These are phyloP conservation scores for Furcula furcula DNA, from an alignment of 2,888 invertebrate genomes.

Conservation along the genomic window DNA sequence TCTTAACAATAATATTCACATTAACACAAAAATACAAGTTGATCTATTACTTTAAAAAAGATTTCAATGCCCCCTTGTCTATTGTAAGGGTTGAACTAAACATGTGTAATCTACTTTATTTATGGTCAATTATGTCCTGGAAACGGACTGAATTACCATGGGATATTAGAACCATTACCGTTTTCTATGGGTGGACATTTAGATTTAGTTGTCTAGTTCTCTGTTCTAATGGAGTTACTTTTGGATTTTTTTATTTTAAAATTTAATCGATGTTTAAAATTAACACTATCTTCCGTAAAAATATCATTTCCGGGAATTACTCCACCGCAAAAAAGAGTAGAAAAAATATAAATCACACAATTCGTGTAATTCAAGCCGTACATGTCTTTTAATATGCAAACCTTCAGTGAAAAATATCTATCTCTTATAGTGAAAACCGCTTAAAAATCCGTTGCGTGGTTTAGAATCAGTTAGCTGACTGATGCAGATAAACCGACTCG, in stretches of 20 bases:
- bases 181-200: constrained; percentile 47
- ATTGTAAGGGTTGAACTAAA: constrained; percentile 54
- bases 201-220: constrained; percentile 58
- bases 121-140: constrained; percentile 77
- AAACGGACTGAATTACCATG: constrained; percentile 57
- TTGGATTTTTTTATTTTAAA: neutral
- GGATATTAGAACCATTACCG: constrained; percentile 51
- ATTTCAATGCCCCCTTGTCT: constrained; percentile 33
- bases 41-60: constrained; percentile 23
- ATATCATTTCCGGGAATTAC: too few species aligned
- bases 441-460: too few species aligned
- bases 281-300: too few species aligned
- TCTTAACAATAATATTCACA: constrained; percentile 22
- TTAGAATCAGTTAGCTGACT: too few species aligned
- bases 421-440: too few species aligned
- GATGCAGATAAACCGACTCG: too few species aligned
- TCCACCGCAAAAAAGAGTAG: too few species aligned
- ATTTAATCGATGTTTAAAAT: neutral
- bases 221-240: constrained; percentile 24
- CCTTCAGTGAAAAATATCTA: too few species aligned
- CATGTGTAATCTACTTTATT: constrained; percentile 73
- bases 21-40: constrained; percentile 28
- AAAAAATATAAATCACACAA: too few species aligned
- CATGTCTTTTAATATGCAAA: too few species aligned
- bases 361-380: too few species aligned